These are phyloP conservation scores for Strigamia crassipes DNA, from an alignment of 2,888 invertebrate species.

Conservation along the genomic window DNA sequence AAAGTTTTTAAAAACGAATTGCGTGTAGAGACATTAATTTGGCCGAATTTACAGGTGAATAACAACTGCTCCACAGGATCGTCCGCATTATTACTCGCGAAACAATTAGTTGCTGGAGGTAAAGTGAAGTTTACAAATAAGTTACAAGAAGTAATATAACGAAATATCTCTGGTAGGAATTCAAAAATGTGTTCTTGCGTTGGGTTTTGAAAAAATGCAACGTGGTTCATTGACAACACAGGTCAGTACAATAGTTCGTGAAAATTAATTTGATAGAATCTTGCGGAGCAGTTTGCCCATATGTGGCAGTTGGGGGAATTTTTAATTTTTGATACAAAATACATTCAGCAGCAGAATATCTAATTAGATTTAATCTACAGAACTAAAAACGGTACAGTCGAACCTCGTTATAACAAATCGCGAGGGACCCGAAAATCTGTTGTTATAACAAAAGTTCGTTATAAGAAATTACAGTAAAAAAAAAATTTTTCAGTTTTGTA, in stretches of 20 bases:
- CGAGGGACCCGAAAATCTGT: no score
- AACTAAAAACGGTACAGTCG: no score
- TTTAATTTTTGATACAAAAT: no score
- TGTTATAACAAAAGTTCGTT: no score
- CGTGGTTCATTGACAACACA: constrained; percentile 80
- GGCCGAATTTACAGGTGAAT: constrained; percentile 67
- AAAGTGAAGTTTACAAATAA: constrained; percentile 33
- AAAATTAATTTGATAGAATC: no score
- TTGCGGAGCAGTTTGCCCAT: no score
- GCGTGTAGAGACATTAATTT: not conserved
- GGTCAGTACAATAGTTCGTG: constrained; percentile 64
- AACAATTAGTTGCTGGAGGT: constrained; percentile 87
- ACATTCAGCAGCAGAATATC: no score
- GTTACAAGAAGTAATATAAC: not conserved
- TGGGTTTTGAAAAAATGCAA: constrained; percentile 99
- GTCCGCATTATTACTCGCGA: constrained; percentile 85
- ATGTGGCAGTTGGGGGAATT: no score
- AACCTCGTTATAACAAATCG: no score
- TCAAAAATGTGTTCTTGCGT: constrained; percentile 84
- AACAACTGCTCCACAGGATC: constrained; percentile 98
- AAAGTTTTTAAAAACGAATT: constrained; percentile 48
- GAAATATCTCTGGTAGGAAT: constrained; percentile 62
- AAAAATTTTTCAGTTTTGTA: no score
- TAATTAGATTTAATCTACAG: no score
- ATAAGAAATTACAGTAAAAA: no score